phyloP scores from a whole-genome alignment of 2,888 invertebrate genomes.

The Ormyrus labotus region DNA sequence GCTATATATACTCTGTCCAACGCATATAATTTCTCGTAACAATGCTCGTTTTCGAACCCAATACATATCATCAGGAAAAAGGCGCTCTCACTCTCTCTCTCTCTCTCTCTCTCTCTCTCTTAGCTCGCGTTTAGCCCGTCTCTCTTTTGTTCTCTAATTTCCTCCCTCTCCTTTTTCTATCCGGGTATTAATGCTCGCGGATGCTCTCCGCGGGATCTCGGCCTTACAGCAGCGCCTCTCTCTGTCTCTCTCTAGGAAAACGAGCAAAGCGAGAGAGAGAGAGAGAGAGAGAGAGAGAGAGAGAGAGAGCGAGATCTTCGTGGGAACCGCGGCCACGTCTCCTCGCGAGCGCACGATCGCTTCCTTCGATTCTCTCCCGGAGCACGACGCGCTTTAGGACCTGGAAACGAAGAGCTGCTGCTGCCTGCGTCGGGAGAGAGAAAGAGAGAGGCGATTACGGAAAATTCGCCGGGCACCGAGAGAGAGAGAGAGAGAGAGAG shows the following conservation, averaged over 20 bases:
- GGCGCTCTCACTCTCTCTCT: not conserved
- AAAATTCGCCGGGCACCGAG: not conserved
- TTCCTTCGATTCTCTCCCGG: conserved; percentile 53
- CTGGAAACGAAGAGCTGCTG: conserved; percentile 44
- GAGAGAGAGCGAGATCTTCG: conserved; percentile 60
- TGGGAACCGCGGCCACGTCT: conserved; percentile 65
- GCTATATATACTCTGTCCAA: no score
- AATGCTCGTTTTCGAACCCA: not conserved
- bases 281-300: not conserved
- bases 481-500: no score
- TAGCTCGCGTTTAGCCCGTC: conserved; percentile 25
- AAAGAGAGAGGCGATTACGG: conserved; percentile 21
- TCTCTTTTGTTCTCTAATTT: conserved; percentile 55
- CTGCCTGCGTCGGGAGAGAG: not conserved
- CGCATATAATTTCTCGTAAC: no score
- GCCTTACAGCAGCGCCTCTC: no score
- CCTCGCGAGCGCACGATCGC: conserved; percentile 54
- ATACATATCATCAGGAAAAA: conserved; percentile 1
- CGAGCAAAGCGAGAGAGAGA: not conserved
- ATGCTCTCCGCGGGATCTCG: conserved; percentile 4
- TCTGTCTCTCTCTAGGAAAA: no score
- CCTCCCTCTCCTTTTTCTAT: conserved; percentile 39
- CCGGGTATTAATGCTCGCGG: conserved; percentile 45
- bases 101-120: not conserved
- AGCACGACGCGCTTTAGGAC: conserved; percentile 50